These are phyloP conservation scores for Chaetodon trifascialis DNA, from an alignment of 2,113 vertebrate genomes.

Conservation along the genomic window DNA sequence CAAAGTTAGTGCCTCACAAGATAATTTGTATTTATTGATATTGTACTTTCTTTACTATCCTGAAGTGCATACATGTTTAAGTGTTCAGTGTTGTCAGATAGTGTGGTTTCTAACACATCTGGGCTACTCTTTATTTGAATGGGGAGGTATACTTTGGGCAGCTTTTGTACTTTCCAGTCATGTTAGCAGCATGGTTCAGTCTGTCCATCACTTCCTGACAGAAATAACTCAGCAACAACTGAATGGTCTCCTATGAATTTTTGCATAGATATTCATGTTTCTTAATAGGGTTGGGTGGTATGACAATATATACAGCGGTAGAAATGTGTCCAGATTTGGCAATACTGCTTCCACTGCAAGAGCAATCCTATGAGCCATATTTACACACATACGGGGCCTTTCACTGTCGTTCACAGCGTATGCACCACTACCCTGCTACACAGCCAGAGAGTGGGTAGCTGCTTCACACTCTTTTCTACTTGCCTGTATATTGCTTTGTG, in stretches of 20 bases:
- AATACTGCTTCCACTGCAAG: too few species aligned
- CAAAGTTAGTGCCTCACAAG: neutral
- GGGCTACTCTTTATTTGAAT: neutral
- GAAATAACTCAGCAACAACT: neutral
- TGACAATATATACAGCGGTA: too few species aligned
- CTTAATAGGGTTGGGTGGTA: neutral
- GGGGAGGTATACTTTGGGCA: neutral
- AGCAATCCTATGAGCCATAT: too few species aligned
- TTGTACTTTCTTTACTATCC: neutral
- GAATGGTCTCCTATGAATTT: neutral
- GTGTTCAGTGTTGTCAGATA: neutral
- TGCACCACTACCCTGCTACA: too few species aligned
- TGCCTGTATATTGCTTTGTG: too few species aligned
- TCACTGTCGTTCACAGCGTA: too few species aligned
- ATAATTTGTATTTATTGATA: neutral
- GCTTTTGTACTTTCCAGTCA: neutral
- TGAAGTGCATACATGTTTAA: neutral
- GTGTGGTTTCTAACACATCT: neutral
- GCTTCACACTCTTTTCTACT: too few species aligned
- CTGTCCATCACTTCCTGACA: neutral
- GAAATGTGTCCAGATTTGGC: too few species aligned
- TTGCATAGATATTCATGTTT: neutral
- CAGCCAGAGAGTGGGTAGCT: too few species aligned
- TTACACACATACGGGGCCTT: too few species aligned
- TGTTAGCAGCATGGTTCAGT: neutral